Evolutionary conservation across 1,140 invertebrate species (phyloP).

Genomic region (Andrena cerasifolii): DNA sequence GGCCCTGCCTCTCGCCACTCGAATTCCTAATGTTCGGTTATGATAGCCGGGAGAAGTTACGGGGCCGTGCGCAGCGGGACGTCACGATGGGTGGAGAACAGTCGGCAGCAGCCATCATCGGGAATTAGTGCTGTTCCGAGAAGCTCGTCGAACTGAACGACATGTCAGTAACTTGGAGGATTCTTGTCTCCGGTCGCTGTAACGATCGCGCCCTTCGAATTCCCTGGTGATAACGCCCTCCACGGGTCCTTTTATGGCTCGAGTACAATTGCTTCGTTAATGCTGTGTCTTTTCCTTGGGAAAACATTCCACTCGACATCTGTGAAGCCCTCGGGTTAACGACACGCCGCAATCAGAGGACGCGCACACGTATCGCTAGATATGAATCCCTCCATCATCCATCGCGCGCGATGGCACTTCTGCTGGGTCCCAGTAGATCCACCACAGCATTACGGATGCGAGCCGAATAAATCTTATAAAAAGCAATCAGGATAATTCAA

Average conservation of each 20-base stretch:
- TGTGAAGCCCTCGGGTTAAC: too few relatives aligned
- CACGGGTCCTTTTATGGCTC: slow-evolving; percentile 14
- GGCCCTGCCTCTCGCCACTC: slow-evolving; percentile 34
- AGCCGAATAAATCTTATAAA: too few relatives aligned
- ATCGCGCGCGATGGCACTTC: too few relatives aligned
- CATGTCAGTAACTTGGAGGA: slow-evolving; percentile 29
- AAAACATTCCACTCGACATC: background rate
- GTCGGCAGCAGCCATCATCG: slow-evolving; percentile 61
- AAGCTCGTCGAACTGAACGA: slow-evolving; percentile 53
- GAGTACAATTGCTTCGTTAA: slow-evolving; percentile 21
- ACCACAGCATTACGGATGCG: too few relatives aligned
- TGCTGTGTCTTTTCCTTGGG: background rate
- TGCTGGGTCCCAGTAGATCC: too few relatives aligned
- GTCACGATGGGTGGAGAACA: slow-evolving; percentile 59
- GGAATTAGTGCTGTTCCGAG: slow-evolving; percentile 67
- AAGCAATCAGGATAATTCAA: too few relatives aligned
- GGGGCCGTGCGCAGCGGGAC: slow-evolving; percentile 59
- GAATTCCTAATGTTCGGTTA: slow-evolving; percentile 71
- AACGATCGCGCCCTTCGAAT: slow-evolving; percentile 36
- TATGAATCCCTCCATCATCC: too few relatives aligned
- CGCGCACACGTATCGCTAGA: too few relatives aligned
- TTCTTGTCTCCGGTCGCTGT: slow-evolving; percentile 27
- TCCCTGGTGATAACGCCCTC: slow-evolving; percentile 15
- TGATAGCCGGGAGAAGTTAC: slow-evolving; percentile 64
- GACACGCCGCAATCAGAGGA: too few relatives aligned